Percentiles rank a stretch among this genome's conserved stretches.
Evolutionary conservation across 1,140 invertebrate genomes (phyloP).

Genomic region (Lasioglossum albipes): DNA sequence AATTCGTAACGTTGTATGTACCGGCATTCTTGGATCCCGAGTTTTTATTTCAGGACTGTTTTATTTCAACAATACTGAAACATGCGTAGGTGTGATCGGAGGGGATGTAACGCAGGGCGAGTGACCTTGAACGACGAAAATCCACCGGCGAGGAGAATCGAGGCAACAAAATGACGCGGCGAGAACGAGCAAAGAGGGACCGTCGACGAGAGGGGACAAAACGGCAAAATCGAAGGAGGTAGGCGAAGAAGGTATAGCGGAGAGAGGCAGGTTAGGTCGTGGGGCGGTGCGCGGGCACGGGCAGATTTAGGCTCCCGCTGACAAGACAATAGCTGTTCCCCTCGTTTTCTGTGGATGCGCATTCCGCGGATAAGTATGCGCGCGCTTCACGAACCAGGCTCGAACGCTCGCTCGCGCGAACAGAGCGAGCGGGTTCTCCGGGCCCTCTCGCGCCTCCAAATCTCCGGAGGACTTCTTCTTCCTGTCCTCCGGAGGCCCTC

Average conservation of each 20-base stretch:
- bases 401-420: not conserved
- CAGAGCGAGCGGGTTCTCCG: constrained; percentile 1
- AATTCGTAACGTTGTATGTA: too few species aligned
- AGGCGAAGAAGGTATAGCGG: constrained; percentile 5
- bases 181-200: not conserved
- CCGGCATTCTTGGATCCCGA: too few species aligned
- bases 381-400: constrained; percentile 51
- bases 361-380: constrained; percentile 69
- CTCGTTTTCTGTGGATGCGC: constrained; percentile 69
- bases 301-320: constrained; percentile 76
- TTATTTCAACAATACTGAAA: too few species aligned
- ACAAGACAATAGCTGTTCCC: constrained; percentile 76
- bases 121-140: not conserved
- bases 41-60: too few species aligned
- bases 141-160: not conserved
- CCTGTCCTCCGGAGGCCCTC: constrained; percentile 5
- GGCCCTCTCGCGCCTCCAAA: constrained; percentile 49
- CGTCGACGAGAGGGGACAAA: constrained; percentile 18
- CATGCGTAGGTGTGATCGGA: too few species aligned
- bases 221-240: constrained; percentile 42
- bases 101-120: too few species aligned
- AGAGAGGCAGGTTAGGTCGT: constrained; percentile 66
- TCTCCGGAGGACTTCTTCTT: constrained; percentile 37
- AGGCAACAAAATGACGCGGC: constrained; percentile 51
- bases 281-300: constrained; percentile 72